phyloP scores from a whole-genome alignment of 2,888 invertebrate species.

The Nipponacmea schrenckii region DNA sequence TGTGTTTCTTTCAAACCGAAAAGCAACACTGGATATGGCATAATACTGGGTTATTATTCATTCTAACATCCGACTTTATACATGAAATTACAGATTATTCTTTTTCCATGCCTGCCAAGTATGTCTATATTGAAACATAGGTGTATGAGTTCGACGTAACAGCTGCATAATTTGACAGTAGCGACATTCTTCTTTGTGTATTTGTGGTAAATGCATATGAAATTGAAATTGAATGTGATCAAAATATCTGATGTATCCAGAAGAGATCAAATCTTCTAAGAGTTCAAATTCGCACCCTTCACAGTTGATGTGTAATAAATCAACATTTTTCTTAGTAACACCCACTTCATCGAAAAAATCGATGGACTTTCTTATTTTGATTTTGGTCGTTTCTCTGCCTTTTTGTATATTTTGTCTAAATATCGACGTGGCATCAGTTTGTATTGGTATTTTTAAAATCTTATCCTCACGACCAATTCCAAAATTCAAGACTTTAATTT shows the following conservation, averaged over 20 bases:
- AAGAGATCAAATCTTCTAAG: constrained; percentile 10
- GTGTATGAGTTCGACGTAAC: constrained; percentile 18
- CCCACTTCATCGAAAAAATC: constrained; percentile 12
- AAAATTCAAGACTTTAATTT: constrained; percentile 17
- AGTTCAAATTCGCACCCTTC: constrained; percentile 23
- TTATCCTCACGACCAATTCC: constrained; percentile 16
- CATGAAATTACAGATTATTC: constrained; percentile 1
- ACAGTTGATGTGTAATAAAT: constrained; percentile 18
- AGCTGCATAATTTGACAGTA: constrained; percentile 19
- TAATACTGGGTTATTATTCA: no score
- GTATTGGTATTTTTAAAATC: constrained; percentile 5
- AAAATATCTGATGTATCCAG: neutral
- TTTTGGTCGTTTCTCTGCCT: neutral
- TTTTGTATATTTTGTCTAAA: neutral
- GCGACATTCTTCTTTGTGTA: constrained; percentile 18
- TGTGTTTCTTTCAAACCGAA: no score
- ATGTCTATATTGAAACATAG: constrained; percentile 13
- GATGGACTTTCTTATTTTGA: constrained; percentile 4
- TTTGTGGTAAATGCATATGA: constrained; percentile 19
- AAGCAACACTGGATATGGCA: no score
- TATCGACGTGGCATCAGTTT: constrained; percentile 15
- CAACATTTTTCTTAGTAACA: constrained; percentile 11
- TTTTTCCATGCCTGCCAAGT: constrained; percentile 19
- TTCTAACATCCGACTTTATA: neutral
- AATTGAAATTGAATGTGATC: constrained; percentile 21